Evolutionary conservation across 2,113 vertebrate species (phyloP), one percentile per base, ranked within the genome.

Genomic region (Marmota monax): DNA sequence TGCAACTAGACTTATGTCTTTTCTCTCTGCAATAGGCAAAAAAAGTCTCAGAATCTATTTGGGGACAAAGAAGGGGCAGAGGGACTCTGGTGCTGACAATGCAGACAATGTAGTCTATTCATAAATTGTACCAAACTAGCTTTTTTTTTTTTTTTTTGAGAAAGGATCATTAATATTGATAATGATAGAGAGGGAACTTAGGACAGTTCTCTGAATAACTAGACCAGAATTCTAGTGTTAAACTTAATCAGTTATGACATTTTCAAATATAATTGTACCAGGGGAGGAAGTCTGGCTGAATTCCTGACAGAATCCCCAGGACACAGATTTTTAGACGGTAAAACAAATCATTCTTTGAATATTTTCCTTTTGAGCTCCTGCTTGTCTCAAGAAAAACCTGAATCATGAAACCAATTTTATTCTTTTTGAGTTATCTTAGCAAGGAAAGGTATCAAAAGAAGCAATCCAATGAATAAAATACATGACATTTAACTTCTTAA

Each of bases 221-320:
- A 48, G 51, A 91, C 72, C 18, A 89, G 63, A 83, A 95, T 97
- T 92, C 29, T 29, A 65, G 42, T 45, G 37, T 76, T 94, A 80
- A 94, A 93, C 11, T 70, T 96, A 95, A 97, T 92, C n/a, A 65
- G 67, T 92, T 70, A 34, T 72, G 93, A 94, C 92, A 93, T 84
- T 94, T 93, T 95, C 51, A 94, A 94, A 80, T 84, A 87, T 3
- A 76, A 13, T 65, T 93, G 69, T 29, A 74, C 48, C 39, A 79
- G 79, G 76, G 70, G 29, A 94, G 86, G 95, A 95, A 79, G 58
- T 95, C 45, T 58, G 39, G n/a, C 56, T 61, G 48, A 86, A 84
- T 90, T 95, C 76, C 51, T 90, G 56, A 92, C 7, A 77, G 58
- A 76, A 86, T 89, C 70, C 73, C 51, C 86, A 69, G 34, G 74